Percentiles rank a stretch among this genome's conserved stretches.
phyloP scores from a whole-genome alignment of 1,140 invertebrate species.

The Plodia interpunctella region DNA sequence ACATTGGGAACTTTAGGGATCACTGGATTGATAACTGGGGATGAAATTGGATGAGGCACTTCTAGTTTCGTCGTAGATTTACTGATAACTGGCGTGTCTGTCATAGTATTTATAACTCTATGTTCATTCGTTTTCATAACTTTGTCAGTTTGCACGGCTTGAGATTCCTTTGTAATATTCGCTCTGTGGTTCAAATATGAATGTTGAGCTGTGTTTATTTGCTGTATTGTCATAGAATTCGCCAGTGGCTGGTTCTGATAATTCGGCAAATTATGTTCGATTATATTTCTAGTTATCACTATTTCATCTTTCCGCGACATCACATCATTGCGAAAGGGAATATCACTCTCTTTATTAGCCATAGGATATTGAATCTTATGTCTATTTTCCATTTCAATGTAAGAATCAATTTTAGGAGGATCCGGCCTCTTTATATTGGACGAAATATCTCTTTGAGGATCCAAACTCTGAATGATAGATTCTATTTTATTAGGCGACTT shows the following conservation, averaged over 20 bases:
- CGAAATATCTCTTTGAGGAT: constrained; percentile 46
- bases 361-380: constrained; percentile 46
- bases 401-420: constrained; percentile 50
- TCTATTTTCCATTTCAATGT: constrained; percentile 40
- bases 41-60: constrained; percentile 69
- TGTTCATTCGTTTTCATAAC: constrained; percentile 50
- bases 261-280: constrained; percentile 48
- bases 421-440: constrained; percentile 34
- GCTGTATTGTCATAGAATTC: constrained; percentile 67
- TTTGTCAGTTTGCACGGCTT: constrained; percentile 67
- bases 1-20: constrained; percentile 66
- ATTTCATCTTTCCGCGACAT: constrained; percentile 59
- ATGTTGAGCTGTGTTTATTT: constrained; percentile 53
- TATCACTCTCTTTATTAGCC: constrained; percentile 53
- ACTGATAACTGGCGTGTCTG: constrained; percentile 53
- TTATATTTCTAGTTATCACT: constrained; percentile 55
- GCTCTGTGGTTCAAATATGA: constrained; percentile 56
- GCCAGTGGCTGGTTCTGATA: constrained; percentile 45
- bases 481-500: constrained; percentile 66
- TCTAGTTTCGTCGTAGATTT: constrained; percentile 63
- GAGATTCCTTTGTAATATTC: constrained; percentile 58
- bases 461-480: constrained; percentile 57
- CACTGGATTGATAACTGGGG: constrained; percentile 62
- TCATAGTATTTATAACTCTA: constrained; percentile 38
- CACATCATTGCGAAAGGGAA: constrained; percentile 51